A percentile compares a stretch with the other conserved stretches of the same genome.
Conservation (phyloP, 2,888 invertebrate species). For the Globia sparganii region DNA sequence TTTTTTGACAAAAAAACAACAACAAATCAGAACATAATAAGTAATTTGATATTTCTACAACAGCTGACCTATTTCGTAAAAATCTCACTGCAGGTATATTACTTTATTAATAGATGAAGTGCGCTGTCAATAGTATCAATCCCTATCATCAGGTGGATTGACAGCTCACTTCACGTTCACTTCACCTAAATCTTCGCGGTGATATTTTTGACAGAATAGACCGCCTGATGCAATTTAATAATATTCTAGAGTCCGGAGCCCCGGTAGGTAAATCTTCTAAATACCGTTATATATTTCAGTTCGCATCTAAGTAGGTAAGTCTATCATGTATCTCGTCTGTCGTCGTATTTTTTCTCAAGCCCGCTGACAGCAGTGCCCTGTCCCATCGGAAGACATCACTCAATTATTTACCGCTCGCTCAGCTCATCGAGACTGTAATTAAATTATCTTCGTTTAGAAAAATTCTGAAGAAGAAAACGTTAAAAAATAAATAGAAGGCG, state of each 20-base stretch:
- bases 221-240: too few species aligned
- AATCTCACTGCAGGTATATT: neutral
- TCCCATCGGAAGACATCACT: constrained; percentile 45
- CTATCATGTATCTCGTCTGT: neutral
- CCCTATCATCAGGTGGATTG: neutral
- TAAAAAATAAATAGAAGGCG: neutral
- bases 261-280: neutral
- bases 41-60: neutral
- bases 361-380: constrained; percentile 4
- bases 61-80: neutral
- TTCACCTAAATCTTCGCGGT: neutral
- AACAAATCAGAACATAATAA: neutral
- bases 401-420: constrained; percentile 60
- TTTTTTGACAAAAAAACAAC: neutral
- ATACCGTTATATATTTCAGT: constrained; percentile 14
- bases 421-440: constrained; percentile 24
- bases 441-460: constrained; percentile 15
- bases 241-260: neutral
- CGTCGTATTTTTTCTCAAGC: neutral
- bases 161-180: neutral
- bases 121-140: neutral
- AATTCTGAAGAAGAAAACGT: neutral
- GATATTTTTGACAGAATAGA: too few species aligned
- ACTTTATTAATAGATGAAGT: neutral
- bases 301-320: neutral